phyloP scores from a whole-genome alignment of 2,797 vertebrate genomes.

The Pseudochirops corinnae region DNA sequence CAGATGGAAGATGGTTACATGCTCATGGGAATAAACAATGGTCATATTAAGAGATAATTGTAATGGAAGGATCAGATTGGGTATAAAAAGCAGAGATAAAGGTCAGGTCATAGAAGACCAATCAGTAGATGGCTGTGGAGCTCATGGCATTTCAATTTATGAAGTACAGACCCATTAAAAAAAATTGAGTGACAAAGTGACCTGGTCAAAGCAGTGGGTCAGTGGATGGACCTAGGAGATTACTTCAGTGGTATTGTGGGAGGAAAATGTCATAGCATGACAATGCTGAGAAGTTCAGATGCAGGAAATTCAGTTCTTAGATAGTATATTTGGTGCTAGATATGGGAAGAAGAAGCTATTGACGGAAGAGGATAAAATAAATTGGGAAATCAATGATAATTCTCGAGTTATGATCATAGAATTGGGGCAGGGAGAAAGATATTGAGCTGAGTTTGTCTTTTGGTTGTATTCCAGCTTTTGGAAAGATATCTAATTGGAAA shows the following conservation, averaged over 20 bases:
- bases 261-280: background rate
- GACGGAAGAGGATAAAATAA: background rate
- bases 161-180: conserved; percentile 8
- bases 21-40: background rate
- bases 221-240: background rate
- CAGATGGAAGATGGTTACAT: background rate
- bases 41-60: background rate
- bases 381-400: background rate
- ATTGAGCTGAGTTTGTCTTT: background rate
- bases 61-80: background rate
- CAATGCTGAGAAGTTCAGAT: background rate
- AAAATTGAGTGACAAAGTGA: conserved; percentile 8
- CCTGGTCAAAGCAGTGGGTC: background rate
- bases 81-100: background rate
- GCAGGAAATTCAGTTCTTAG: background rate
- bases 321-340: background rate
- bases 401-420: background rate
- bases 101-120: background rate
- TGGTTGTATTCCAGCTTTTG: background rate
- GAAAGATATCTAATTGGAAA: background rate
- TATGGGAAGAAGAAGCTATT: background rate
- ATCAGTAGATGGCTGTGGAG: conserved; percentile 6
- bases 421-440: background rate
- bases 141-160: conserved; percentile 29
- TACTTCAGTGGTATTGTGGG: background rate